A percentile compares a stretch with the other conserved stretches of the same genome.
Evolutionary conservation across 2,888 invertebrate species (phyloP).

Genomic region (Carpatolechia fugitivella): DNA sequence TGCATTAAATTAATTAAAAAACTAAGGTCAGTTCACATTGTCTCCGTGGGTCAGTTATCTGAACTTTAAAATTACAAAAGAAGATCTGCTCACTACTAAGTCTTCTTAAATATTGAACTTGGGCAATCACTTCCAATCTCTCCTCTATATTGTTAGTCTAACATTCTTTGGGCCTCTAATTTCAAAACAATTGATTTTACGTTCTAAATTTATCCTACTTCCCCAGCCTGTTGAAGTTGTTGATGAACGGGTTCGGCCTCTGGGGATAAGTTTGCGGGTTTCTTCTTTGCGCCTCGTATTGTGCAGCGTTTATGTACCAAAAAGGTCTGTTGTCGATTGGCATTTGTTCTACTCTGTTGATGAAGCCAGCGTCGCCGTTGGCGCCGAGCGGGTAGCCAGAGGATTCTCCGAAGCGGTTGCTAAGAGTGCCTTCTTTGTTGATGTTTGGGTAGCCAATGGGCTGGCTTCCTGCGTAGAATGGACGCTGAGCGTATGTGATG

Average conservation of each 20-base stretch:
- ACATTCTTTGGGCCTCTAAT: too few species aligned
- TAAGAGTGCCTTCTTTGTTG: slow-evolving; percentile 28
- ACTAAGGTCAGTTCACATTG: too few species aligned
- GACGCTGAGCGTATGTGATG: slow-evolving; percentile 77
- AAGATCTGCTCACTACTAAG: too few species aligned
- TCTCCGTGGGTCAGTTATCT: too few species aligned
- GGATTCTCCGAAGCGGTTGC: slow-evolving; percentile 70
- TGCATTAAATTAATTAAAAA: too few species aligned
- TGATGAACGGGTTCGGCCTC: slow-evolving; percentile 19
- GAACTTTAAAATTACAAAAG: too few species aligned
- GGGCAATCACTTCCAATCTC: too few species aligned
- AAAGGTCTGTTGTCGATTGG: slow-evolving; percentile 81
- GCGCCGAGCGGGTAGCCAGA: slow-evolving; percentile 77
- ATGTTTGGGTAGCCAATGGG: slow-evolving; percentile 81
- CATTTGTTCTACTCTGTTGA: slow-evolving; percentile 76
- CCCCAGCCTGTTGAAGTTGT: neutral
- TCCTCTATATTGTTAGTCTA: too few species aligned
- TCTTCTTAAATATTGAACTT: too few species aligned
- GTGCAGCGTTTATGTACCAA: slow-evolving; percentile 81
- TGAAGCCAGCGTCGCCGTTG: slow-evolving; percentile 75
- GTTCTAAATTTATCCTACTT: neutral
- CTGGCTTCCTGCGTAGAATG: slow-evolving; percentile 80
- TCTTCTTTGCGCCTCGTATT: slow-evolving; percentile 73
- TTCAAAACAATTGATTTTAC: neutral
- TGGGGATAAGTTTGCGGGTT: slow-evolving; percentile 31